Evolutionary conservation across 2,888 invertebrate species (phyloP).

Genomic region (Orchestes rusci): DNA sequence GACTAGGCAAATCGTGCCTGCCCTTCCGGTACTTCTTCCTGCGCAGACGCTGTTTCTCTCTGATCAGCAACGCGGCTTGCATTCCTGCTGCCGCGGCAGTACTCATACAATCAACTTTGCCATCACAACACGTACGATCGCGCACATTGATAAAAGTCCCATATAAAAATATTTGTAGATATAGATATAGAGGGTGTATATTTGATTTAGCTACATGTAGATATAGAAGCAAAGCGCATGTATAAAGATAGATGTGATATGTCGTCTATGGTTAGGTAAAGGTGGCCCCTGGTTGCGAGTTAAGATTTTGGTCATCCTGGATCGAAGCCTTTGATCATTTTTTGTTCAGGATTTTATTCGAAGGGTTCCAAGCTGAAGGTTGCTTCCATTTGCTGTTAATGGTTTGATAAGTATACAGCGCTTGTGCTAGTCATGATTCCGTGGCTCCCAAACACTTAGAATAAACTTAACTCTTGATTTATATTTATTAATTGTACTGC

Average conservation of each 20-base stretch:
- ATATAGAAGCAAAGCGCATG: constrained; percentile 1
- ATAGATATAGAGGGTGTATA: constrained; percentile 1
- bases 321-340: constrained; percentile 20
- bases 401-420: no score
- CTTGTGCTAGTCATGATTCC: no score
- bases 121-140: not conserved
- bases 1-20: constrained; percentile 74
- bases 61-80: constrained; percentile 90
- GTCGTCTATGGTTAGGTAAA: no score
- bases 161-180: constrained; percentile 2
- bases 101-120: constrained; percentile 39
- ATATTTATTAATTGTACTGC: no score
- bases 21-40: constrained; percentile 72
- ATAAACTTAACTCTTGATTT: no score
- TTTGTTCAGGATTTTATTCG: no score
- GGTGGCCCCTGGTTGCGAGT: constrained; percentile 14
- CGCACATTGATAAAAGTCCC: not conserved
- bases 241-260: constrained; percentile 16
- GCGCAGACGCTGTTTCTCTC: constrained; percentile 81
- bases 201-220: not conserved
- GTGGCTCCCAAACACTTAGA: no score
- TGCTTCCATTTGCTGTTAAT: no score
- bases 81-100: constrained; percentile 59
- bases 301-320: constrained; percentile 17
- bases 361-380: no score